Percentiles rank a stretch among this genome's conserved stretches.
phyloP scores from a whole-genome alignment of 2,797 vertebrate genomes.

The Linurgus olivaceus region DNA sequence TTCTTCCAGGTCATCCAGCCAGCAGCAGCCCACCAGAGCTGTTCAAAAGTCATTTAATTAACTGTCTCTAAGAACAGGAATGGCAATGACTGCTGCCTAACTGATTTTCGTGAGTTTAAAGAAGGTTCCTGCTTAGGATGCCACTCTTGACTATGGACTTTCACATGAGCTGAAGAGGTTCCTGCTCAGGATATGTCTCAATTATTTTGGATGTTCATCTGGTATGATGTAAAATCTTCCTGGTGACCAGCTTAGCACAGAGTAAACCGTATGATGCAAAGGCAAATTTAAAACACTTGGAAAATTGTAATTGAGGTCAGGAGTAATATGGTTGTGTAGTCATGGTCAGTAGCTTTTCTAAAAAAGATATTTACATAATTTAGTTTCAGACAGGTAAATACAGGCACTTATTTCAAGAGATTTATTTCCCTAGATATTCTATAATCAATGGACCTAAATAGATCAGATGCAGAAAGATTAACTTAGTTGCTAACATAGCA shows the following conservation, averaged over 20 bases:
- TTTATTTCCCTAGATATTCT: not conserved
- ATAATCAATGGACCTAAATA: not conserved
- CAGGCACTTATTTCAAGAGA: not conserved
- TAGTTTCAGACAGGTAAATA: not conserved
- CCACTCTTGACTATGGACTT: not conserved
- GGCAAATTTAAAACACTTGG: not conserved
- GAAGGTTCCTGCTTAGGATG: not conserved
- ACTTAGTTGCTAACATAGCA: not conserved
- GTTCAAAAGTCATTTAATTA: not conserved
- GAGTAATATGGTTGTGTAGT: not conserved
- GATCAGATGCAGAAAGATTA: not conserved
- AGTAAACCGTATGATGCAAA: not conserved
- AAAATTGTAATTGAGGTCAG: not conserved
- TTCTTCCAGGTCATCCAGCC: not conserved
- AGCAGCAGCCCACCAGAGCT: not conserved
- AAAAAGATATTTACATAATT: not conserved
- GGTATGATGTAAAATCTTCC: not conserved
- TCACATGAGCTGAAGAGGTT: not conserved
- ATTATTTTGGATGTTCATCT: not conserved
- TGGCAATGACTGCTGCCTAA: not conserved
- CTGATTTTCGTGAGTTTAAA: not conserved
- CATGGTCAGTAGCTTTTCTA: not conserved
- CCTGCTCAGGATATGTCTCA: not conserved
- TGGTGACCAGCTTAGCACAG: not conserved
- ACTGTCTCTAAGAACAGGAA: not conserved